Conservation (phyloP, 2,113 vertebrate genomes). For the Turdus rufiventris region DNA sequence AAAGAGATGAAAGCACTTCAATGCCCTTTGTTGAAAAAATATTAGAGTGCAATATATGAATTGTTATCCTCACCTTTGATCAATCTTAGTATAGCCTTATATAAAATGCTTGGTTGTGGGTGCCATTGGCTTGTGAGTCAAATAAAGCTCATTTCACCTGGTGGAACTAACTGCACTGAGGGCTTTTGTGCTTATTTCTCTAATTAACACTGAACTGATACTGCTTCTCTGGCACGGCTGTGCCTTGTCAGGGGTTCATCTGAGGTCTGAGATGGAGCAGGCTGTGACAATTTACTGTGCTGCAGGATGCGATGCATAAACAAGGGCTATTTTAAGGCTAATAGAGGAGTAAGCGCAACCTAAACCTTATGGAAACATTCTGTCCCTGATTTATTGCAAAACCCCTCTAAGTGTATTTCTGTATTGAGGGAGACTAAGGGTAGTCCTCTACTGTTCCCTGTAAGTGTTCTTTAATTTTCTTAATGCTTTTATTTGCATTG, state of each 20-base stretch:
- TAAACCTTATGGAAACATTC: neutral
- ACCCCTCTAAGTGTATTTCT: neutral
- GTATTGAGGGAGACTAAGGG: neutral
- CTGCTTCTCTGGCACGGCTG: neutral
- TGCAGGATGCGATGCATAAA: neutral
- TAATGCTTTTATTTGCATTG: neutral
- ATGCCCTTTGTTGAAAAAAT: neutral
- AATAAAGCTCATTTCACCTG: neutral
- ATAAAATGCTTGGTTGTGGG: neutral
- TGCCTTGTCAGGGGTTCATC: neutral
- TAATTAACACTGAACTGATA: neutral
- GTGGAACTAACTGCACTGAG: neutral
- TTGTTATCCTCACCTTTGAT: neutral
- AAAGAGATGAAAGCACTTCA: neutral
- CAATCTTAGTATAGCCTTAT: accelerated
- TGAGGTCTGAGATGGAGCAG: neutral
- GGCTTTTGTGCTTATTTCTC: neutral
- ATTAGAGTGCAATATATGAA: neutral
- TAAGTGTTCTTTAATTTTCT: neutral
- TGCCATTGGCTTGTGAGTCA: neutral
- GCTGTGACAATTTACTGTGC: neutral
- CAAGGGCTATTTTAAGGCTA: neutral
- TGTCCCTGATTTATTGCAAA: neutral
- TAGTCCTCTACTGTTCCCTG: neutral
- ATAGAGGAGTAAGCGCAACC: neutral